A percentile compares a stretch with the other conserved stretches of the same genome.
phyloP scores from a whole-genome alignment of 2,797 vertebrate species.

The Sylvilagus floridanus region DNA sequence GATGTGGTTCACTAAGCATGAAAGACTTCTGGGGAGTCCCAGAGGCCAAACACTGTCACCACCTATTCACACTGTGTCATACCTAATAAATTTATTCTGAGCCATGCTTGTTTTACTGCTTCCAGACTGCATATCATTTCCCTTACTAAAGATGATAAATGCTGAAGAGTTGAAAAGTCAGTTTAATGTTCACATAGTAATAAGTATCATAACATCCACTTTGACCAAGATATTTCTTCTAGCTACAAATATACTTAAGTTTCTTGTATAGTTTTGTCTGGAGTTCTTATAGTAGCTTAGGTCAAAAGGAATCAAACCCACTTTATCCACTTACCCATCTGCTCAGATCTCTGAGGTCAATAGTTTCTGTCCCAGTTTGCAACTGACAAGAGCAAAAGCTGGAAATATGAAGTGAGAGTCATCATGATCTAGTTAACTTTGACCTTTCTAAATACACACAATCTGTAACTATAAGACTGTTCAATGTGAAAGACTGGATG shows the following conservation, averaged over 20 bases:
- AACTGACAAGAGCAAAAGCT: neutral
- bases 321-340: neutral
- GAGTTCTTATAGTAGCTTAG: neutral
- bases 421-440: neutral
- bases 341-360: neutral
- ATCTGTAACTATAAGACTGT: neutral
- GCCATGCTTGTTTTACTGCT: neutral
- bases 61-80: neutral
- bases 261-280: neutral
- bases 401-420: neutral
- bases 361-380: neutral
- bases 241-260: conserved; percentile 31
- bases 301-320: neutral
- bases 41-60: neutral
- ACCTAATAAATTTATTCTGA: neutral
- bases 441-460: neutral
- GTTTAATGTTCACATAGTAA: neutral
- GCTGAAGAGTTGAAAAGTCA: neutral
- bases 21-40: neutral
- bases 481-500: neutral
- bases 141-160: neutral
- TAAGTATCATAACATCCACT: neutral
- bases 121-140: neutral
- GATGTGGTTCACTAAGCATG: neutral
- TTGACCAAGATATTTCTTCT: neutral